Evolutionary conservation across 2,797 vertebrate species (phyloP).

Genomic region (Mallotus villosus): DNA sequence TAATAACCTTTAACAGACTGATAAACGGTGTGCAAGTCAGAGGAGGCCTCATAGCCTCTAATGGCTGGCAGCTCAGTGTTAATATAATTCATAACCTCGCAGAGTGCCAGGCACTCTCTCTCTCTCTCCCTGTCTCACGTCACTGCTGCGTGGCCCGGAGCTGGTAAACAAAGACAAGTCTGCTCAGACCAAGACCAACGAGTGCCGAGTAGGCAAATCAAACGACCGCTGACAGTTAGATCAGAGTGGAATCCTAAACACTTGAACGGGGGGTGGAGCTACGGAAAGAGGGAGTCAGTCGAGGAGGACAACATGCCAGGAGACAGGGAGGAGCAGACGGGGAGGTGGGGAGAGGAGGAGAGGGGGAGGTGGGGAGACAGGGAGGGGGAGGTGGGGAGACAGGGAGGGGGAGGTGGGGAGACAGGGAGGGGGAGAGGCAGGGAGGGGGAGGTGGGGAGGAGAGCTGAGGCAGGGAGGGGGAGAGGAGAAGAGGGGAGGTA

Average conservation of each 20-base stretch:
- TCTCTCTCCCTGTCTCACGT: conserved; percentile 16
- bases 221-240: no score
- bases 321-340: background rate
- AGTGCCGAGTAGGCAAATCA: no score
- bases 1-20: conserved; percentile 35
- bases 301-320: no score
- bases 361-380: no score
- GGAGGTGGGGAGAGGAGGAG: no score
- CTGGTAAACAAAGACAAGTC: background rate
- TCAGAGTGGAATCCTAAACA: no score
- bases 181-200: background rate
- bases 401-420: no score
- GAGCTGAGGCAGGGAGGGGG: no score
- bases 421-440: no score
- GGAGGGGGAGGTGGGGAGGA: background rate
- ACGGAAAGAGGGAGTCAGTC: no score
- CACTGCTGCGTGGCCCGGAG: conserved; percentile 5
- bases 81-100: conserved; percentile 30
- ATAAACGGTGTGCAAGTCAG: conserved; percentile 52
- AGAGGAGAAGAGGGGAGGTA: background rate
- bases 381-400: no score
- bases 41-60: conserved; percentile 23
- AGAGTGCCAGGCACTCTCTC: background rate
- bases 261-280: no score
- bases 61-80: conserved; percentile 42